These are phyloP conservation scores for Pitta sordida DNA, from an alignment of 2,113 vertebrate species.

Conservation along the genomic window DNA sequence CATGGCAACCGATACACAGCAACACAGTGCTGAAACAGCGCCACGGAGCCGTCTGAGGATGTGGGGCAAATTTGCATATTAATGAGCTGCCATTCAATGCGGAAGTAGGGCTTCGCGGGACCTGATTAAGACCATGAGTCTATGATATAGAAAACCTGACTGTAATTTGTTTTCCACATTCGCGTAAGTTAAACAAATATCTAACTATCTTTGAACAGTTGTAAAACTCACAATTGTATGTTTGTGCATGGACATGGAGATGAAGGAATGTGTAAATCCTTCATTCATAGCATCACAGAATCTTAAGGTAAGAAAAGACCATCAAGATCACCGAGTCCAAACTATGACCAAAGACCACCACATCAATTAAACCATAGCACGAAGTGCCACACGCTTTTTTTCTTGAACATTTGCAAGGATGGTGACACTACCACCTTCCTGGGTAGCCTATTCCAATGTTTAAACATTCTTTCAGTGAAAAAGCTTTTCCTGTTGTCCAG, in stretches of 20 bases:
- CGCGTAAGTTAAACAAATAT: neutral
- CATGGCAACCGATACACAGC: no score
- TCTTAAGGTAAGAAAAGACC: neutral
- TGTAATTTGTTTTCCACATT: neutral
- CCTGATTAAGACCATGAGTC: no score
- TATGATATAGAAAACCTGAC: no score
- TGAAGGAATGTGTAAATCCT: neutral
- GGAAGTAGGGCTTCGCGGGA: no score
- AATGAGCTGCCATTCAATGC: no score
- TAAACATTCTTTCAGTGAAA: neutral
- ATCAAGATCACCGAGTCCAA: neutral
- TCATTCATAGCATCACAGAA: neutral
- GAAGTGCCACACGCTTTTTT: neutral
- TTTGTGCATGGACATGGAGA: neutral
- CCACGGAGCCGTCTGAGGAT: no score
- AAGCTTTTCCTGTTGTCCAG: neutral
- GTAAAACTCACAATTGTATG: neutral
- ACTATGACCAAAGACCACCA: neutral
- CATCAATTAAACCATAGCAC: fast-evolving
- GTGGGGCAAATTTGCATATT: no score
- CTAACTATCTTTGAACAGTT: neutral
- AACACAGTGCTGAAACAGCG: no score
- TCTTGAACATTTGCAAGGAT: neutral
- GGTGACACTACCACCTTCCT: neutral
- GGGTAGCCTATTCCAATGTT: neutral